Conservation (phyloP, 2,113 vertebrate species). For the Macquaria australasica region DNA sequence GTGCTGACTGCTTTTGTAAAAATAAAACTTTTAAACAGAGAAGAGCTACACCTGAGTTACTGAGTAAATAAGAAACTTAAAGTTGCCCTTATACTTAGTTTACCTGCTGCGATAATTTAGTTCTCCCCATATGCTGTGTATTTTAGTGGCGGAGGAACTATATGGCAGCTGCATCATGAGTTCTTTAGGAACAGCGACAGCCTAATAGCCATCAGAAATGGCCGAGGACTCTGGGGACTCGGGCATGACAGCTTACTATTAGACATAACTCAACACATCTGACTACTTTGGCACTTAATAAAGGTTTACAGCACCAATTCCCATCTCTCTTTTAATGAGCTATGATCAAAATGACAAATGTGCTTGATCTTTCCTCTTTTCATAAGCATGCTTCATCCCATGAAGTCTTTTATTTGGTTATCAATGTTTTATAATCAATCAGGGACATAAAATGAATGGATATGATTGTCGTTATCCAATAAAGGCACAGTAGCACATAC, state of each 20-base stretch:
- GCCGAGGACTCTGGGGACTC: constrained; percentile 46
- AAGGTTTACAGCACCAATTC: constrained; percentile 77
- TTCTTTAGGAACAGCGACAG: constrained; percentile 54
- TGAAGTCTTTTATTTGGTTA: constrained; percentile 79
- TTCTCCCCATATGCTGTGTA: background rate
- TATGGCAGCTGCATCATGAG: constrained; percentile 33
- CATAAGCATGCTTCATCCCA: constrained; percentile 63
- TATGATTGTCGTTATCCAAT: constrained; percentile 74
- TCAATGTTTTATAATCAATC: constrained; percentile 81
- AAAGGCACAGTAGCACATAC: constrained; percentile 47
- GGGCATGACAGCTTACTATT: constrained; percentile 50
- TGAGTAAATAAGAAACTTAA: background rate
- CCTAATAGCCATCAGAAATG: constrained; percentile 44
- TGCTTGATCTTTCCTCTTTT: constrained; percentile 71
- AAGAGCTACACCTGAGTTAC: constrained; percentile 1
- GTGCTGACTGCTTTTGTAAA: background rate
- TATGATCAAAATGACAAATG: constrained; percentile 68
- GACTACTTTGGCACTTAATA: constrained; percentile 76
- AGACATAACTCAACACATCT: constrained; percentile 70
- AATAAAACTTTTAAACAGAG: constrained; percentile 7
- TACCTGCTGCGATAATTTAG: constrained; percentile 22
- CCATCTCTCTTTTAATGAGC: constrained; percentile 63
- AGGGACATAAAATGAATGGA: constrained; percentile 71
- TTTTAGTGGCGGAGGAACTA: constrained; percentile 12
- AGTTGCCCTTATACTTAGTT: background rate